Base-by-base conservation (phyloP, 2,113 vertebrate species). In the Leuciscus idus region DNA sequence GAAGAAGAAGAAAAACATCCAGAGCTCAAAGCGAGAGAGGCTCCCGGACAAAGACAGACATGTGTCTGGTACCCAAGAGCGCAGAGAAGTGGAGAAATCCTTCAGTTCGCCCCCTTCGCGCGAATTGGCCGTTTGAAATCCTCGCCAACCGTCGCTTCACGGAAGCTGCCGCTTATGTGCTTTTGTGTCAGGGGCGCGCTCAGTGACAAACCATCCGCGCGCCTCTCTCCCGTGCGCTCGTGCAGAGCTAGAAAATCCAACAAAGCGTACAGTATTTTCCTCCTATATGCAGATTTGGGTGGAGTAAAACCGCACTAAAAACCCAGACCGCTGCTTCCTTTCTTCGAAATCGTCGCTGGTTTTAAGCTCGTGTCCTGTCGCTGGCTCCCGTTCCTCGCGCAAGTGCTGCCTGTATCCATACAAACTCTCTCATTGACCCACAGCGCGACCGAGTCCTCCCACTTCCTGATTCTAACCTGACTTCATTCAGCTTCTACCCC, bases 11-110 rank as follows among this genome's bases (percentile, higher is more conserved):
- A 83, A 74, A 73, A 73, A 43, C 79, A 77, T 33, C 84, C 82
- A 82, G 84, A 87, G 88, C 89, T 88, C 86, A 89, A 89, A 89
- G 93, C 94, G 93, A 94, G 88, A 64, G 86, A 78, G 91, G 91
- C 92, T 90, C 91, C 91, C 94, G 96, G 96, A 97, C 96, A 97
- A 97, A 97, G 95, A 87, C 94, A 94, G 91, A 92, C 95, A 94
- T 95, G 95, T 90, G 95, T 95, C 90, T 92, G 88, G 84, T 90
- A 87, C 84, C 84, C 91, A 87, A 89, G 85, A 86, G 77, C 90
- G 57, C 83, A 10, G 87, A 88, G 79, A 87, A 88, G 90, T 85
- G 61, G 10, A 75, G 83, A 88, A 88, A 91, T 87, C 87, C 92
- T 83, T 73, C 87, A 64, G 76, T 90, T 85, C 88, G 86, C 4